Base-by-base conservation (phyloP, 2,888 invertebrate genomes). In the Lapara coniferarum region DNA sequence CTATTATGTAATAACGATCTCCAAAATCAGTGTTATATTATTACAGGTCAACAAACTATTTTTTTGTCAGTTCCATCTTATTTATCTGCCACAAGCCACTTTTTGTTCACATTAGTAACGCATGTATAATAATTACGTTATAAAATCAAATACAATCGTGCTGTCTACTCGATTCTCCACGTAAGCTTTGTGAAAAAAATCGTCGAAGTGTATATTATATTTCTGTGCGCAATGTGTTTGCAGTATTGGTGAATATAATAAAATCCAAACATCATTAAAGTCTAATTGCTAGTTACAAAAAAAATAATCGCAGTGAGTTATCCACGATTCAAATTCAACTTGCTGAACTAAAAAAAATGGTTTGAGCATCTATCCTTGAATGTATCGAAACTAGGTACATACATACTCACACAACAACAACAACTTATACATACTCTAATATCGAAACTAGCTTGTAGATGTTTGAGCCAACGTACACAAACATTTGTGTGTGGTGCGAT, bases 401-500 rank as follows among this genome's bases (percentile, higher is more conserved):
- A n/a, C n/a, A n/a, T n/a, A n/a, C n/a, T n/a, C n/a, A n/a, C n/a
- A n/a, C n/a, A n/a, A n/a, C n/a, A n/a, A n/a, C n/a, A n/a, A n/a
- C n/a, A n/a, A n/a, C n/a, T n/a, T n/a, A n/a, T n/a, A n/a, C n/a
- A n/a, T n/a, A n/a, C n/a, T n/a, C n/a, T n/a, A n/a, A n/a, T n/a
- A 16, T 44, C 16, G 46, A 59, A 59, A n/a, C 5, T 16, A 5
- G n/a, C 46, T 49, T 49, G 13, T 49, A 19, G 49, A 73, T 59
- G 68, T 78, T 78, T 74, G 75, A 37, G 59, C 74, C 73, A 79
- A 77, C 68, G 69, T 69, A 30, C 16, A 67, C 66, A 71, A 70
- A 69, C 52, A 44, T 66, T 66, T 69, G 58, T 16, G 14, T 67
- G 67, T 71, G 71, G 70, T 75, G 77, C 76, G 78, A 76, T 74